phyloP scores from a whole-genome alignment of 1,140 invertebrate species.

The Bombus haemorrhoidalis region DNA sequence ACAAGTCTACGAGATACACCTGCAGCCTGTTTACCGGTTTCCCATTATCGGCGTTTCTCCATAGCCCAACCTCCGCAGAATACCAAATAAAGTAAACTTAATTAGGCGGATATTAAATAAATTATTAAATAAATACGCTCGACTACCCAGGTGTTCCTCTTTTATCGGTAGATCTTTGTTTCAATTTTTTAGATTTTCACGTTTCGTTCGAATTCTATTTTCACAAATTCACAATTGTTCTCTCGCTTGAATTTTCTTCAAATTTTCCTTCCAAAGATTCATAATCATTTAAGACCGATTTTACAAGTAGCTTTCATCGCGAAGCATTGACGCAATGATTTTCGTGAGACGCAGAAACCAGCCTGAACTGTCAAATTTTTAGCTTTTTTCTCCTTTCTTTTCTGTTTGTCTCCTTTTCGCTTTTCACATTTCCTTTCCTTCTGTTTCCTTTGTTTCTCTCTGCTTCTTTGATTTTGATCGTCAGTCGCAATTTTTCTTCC shows the following conservation, averaged over 20 bases:
- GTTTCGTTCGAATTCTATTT: background rate
- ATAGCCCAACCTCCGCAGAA: background rate
- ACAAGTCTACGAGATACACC: slow-evolving; percentile 4
- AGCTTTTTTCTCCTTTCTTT: background rate
- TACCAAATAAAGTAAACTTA: slow-evolving; percentile 17
- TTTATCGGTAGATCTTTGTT: background rate
- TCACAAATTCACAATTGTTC: background rate
- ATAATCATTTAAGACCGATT: too few relatives aligned
- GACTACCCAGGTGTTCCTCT: background rate
- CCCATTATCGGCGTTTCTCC: slow-evolving; percentile 32
- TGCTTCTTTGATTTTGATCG: background rate
- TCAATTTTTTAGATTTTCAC: background rate
- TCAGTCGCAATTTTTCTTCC: background rate
- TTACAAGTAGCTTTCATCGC: too few relatives aligned
- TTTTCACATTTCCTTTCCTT: background rate
- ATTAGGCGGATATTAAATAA: slow-evolving; percentile 46
- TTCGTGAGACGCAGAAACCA: too few relatives aligned
- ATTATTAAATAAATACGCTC: slow-evolving; percentile 24
- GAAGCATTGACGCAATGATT: too few relatives aligned
- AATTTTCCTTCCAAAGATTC: background rate
- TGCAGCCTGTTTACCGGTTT: slow-evolving; percentile 13
- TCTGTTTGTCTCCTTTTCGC: background rate
- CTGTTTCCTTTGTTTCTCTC: too few relatives aligned
- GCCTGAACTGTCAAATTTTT: too few relatives aligned
- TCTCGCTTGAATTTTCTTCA: background rate